Conservation (phyloP, 1,140 invertebrate genomes). For the Drosophila parabipectinata region DNA sequence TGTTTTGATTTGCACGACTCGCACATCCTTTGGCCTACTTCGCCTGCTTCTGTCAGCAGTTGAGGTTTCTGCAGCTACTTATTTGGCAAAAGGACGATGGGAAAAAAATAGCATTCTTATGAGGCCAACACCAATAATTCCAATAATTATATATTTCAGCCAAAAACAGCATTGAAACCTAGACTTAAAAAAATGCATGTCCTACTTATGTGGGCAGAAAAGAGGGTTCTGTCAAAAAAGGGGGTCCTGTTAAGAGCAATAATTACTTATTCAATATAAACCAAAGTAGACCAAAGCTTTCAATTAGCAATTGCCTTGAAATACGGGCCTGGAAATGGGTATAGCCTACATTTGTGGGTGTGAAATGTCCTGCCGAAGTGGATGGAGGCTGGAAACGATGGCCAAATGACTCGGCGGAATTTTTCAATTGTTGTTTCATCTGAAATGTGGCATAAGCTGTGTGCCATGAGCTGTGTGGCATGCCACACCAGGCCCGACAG, state of each 20-base stretch:
- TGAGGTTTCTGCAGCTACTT: not conserved
- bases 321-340: not conserved
- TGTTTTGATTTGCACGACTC: slow-evolving; percentile 40
- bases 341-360: slow-evolving; percentile 4
- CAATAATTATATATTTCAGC: no score
- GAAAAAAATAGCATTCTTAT: no score
- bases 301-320: no score
- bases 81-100: not conserved
- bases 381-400: not conserved
- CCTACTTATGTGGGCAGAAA: no score
- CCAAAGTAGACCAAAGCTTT: no score
- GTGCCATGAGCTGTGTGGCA: slow-evolving; percentile 9
- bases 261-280: no score
- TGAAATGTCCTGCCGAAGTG: slow-evolving; percentile 17
- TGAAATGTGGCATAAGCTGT: slow-evolving; percentile 1
- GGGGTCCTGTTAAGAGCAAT: no score
- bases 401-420: slow-evolving; percentile 46
- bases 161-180: no score
- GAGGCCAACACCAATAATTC: no score
- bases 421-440: slow-evolving; percentile 47
- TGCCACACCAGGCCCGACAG: not conserved
- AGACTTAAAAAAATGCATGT: no score
- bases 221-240: no score
- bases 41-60: not conserved
- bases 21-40: not conserved